phyloP scores from a whole-genome alignment of 2,888 invertebrate genomes.

The Neocrepidodera transversa region DNA sequence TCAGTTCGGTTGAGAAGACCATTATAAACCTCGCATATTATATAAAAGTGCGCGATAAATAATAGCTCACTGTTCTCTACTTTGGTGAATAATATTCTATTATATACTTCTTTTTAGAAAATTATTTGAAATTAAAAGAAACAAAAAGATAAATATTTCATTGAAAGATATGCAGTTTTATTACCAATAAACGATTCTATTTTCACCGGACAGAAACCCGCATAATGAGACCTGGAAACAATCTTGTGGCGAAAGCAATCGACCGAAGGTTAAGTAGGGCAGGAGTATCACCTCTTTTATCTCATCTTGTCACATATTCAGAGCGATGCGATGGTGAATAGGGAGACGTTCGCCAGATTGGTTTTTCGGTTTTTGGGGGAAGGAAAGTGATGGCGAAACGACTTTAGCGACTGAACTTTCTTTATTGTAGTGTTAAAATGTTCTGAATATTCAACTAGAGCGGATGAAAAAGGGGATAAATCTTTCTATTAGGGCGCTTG shows the following conservation, averaged over 20 bases:
- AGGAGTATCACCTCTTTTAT: constrained; percentile 15
- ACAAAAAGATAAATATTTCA: no score
- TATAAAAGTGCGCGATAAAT: no score
- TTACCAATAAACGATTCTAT: no score
- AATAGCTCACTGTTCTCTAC: no score
- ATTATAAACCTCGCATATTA: no score
- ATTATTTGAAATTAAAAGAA: no score
- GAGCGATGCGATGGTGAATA: constrained; percentile 8
- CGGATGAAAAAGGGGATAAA: neutral
- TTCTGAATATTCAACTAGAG: constrained; percentile 21
- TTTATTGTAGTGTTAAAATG: constrained; percentile 23
- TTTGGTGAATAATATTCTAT: no score
- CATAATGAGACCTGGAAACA: constrained; percentile 9
- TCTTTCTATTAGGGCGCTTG: neutral
- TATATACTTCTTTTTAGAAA: no score
- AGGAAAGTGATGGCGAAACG: neutral
- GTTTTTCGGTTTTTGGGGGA: constrained; percentile 22
- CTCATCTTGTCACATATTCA: constrained; percentile 16
- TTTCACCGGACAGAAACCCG: neutral
- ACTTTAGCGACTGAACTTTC: constrained; percentile 19
- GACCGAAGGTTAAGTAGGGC: constrained; percentile 12
- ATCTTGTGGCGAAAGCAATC: constrained; percentile 3
- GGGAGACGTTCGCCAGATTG: constrained; percentile 20
- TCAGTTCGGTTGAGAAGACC: no score
- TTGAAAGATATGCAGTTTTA: no score